Evolutionary conservation across 30 jellyfish, hydroid and myxozoan genomes (phyloP), one percentile per base, ranked within the genome.

Genomic region (Aurelia aurita complex sp. Pacific): DNA sequence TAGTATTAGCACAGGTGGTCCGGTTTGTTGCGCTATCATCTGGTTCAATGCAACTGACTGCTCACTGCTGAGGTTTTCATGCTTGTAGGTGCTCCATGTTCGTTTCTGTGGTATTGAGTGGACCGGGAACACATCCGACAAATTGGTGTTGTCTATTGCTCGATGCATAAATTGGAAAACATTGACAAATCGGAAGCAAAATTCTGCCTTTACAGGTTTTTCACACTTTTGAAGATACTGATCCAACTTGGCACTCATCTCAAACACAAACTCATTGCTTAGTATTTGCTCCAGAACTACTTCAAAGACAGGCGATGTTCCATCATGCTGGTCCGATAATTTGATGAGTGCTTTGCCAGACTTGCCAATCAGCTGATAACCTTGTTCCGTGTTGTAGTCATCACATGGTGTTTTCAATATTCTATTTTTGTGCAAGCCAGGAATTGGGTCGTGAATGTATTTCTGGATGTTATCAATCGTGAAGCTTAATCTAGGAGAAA

Each of bases 291-390:
- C 81, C n/a, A 88, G 79, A 11, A 55, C 61, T 10, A 89, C 76
- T 65, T 89, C 97, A 64, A 42, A 82, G 8, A 89, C 97, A 8
- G 36, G 40, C 11, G 18, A 42, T 11, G 42, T 1, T 40, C 72
- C 87, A 17, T 29, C 62, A 13, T n/a, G 17, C 54, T 63, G 76
- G 35, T 67, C 52, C 38, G 57, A 72, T 10, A 89, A 46, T 65
- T 85, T 85, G 57, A 89, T 67, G 71, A 89, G 42, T 19, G 92
- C 97, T 68, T 82, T 89, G 54, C 97, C 97, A n/a, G 90, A 71
- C 82, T 76, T 89, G 19, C 97, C 97, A 67, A 89, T 79, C 87
- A 89, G 65, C 65, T 59, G 79, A 34, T 55, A 67, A 50, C 75
- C 66, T 62, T 75, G 88, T 60, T 89, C 90, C 65, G 88, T 64